These are phyloP conservation scores for Antennarius striatus DNA, from an alignment of 2,113 vertebrate genomes.

Conservation along the genomic window DNA sequence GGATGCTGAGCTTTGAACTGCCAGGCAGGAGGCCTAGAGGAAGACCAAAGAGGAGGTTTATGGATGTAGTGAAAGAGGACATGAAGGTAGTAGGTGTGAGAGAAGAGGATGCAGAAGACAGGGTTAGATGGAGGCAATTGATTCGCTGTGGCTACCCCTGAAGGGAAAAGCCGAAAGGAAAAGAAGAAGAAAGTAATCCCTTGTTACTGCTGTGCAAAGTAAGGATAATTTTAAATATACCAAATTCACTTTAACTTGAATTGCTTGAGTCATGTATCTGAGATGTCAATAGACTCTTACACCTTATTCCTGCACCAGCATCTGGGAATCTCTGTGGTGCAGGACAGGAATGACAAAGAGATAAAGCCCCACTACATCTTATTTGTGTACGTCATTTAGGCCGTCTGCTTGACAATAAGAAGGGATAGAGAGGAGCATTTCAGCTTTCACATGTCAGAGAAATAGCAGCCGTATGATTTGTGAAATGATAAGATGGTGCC, in stretches of 20 bases:
- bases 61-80: no score
- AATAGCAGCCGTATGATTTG: constrained; percentile 57
- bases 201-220: background rate
- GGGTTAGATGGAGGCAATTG: no score
- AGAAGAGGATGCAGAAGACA: no score
- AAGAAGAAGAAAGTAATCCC: background rate
- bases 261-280: constrained; percentile 27
- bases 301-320: constrained; percentile 31
- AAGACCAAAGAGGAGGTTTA: no score
- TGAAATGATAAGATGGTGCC: constrained; percentile 47
- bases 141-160: no score
- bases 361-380: constrained; percentile 60
- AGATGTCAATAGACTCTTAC: constrained; percentile 59
- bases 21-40: no score
- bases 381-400: constrained; percentile 61
- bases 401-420: constrained; percentile 55
- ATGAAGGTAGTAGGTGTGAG: no score
- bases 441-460: constrained; percentile 59
- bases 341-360: constrained; percentile 58
- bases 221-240: background rate
- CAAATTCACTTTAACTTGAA: constrained; percentile 12
- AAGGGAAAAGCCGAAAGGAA: no score
- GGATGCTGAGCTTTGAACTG: no score
- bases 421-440: constrained; percentile 52
- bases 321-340: constrained; percentile 16